These are phyloP conservation scores for Timema cristinae DNA, from an alignment of 2,888 invertebrate genomes.

Conservation along the genomic window DNA sequence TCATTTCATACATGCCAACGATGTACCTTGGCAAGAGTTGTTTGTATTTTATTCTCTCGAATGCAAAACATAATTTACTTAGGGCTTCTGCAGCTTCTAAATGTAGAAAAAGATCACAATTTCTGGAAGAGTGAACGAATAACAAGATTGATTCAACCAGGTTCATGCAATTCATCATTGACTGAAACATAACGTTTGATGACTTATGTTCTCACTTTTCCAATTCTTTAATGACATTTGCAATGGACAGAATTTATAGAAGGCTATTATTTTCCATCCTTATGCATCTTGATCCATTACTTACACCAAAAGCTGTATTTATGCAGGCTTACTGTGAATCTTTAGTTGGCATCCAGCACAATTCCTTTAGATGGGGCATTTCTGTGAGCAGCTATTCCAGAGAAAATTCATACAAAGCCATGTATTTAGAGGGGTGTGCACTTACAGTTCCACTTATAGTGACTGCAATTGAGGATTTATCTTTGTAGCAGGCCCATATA, in stretches of 20 bases:
- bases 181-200: too few relatives aligned
- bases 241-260: too few relatives aligned
- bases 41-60: background rate
- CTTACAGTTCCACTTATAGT: constrained; percentile 19
- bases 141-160: too few relatives aligned
- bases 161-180: too few relatives aligned
- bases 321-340: background rate
- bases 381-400: constrained; percentile 28
- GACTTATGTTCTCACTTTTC: too few relatives aligned
- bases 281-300: constrained; percentile 6
- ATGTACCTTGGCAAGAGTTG: background rate
- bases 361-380: constrained; percentile 24
- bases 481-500: constrained; percentile 28
- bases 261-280: too few relatives aligned
- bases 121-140: too few relatives aligned
- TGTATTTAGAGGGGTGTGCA: constrained; percentile 25
- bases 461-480: constrained; percentile 23
- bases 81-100: too few relatives aligned
- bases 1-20: background rate
- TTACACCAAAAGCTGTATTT: constrained; percentile 8
- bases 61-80: background rate
- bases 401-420: constrained; percentile 25
- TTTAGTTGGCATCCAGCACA: constrained; percentile 17
- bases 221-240: too few relatives aligned
- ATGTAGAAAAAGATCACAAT: too few relatives aligned